phyloP scores from a whole-genome alignment of 2,113 vertebrate species.

The Nothoprocta perdicaria region DNA sequence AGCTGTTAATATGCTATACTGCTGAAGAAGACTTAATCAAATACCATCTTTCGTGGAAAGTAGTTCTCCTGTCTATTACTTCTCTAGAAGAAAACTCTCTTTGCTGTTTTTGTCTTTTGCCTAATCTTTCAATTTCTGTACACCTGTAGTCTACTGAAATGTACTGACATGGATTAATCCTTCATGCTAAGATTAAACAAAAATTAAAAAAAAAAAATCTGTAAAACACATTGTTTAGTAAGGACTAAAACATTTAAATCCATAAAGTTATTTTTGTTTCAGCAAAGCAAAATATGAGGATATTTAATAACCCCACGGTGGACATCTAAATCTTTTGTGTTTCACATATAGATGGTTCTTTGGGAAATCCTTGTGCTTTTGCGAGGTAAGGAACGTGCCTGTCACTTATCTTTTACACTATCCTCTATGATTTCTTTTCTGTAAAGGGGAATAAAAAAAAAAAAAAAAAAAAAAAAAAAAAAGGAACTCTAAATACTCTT shows the following conservation, averaged over 20 bases:
- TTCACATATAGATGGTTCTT: neutral
- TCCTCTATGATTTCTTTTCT: neutral
- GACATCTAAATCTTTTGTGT: rapidly evolving
- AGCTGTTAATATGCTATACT: neutral
- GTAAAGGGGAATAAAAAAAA: neutral
- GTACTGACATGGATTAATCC: neutral
- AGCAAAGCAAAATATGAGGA: neutral
- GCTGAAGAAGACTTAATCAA: constrained; percentile 8
- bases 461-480: no score
- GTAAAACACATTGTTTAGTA: neutral
- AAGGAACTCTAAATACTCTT: neutral
- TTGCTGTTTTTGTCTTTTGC: neutral
- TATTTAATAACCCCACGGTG: neutral
- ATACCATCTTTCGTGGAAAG: neutral
- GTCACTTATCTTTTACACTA: neutral
- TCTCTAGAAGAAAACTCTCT: neutral
- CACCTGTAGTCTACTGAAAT: neutral
- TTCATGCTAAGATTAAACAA: no score
- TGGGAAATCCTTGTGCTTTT: neutral
- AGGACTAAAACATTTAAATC: neutral
- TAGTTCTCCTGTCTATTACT: neutral
- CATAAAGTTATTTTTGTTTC: neutral
- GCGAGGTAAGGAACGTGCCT: neutral
- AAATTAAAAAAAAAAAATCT: no score
- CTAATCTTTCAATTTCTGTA: neutral